phyloP scores from a whole-genome alignment of 2,888 invertebrate species.

The Epirrita christyi region DNA sequence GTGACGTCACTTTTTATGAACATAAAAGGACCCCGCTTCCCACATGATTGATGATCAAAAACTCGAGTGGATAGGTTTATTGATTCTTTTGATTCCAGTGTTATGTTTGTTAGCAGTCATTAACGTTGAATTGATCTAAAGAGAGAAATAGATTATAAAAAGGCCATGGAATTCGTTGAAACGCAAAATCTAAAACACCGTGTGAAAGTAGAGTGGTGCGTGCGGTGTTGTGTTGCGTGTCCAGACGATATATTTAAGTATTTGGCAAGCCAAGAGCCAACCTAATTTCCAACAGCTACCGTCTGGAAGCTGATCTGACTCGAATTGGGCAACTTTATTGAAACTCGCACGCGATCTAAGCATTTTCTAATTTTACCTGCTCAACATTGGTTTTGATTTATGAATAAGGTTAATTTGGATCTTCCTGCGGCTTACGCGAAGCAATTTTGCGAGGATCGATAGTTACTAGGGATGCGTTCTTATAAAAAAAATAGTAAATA shows the following conservation, averaged over 20 bases:
- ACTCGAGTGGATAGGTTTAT: conserved; percentile 59
- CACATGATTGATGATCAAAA: conserved; percentile 62
- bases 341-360: conserved; percentile 57
- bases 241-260: conserved; percentile 54
- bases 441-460: conserved; percentile 28
- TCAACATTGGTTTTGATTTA: conserved; percentile 23
- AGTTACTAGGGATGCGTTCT: conserved; percentile 27
- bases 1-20: conserved; percentile 75
- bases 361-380: conserved; percentile 32
- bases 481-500: too few species aligned
- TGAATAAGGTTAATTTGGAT: conserved; percentile 34
- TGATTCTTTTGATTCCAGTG: conserved; percentile 67
- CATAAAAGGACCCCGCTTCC: conserved; percentile 54
- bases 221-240: conserved; percentile 57
- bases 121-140: conserved; percentile 20
- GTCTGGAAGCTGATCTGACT: conserved; percentile 66
- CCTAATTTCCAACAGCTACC: conserved; percentile 71
- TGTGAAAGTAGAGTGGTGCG: conserved; percentile 52
- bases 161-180: conserved; percentile 13
- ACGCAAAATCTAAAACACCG: conserved; percentile 34
- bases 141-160: conserved; percentile 1
- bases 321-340: conserved; percentile 58
- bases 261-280: conserved; percentile 51
- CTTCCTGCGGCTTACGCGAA: conserved; percentile 29
- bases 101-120: conserved; percentile 53